These are phyloP conservation scores for Drosophila arizonae DNA, from an alignment of 1,140 invertebrate species.

Conservation along the genomic window DNA sequence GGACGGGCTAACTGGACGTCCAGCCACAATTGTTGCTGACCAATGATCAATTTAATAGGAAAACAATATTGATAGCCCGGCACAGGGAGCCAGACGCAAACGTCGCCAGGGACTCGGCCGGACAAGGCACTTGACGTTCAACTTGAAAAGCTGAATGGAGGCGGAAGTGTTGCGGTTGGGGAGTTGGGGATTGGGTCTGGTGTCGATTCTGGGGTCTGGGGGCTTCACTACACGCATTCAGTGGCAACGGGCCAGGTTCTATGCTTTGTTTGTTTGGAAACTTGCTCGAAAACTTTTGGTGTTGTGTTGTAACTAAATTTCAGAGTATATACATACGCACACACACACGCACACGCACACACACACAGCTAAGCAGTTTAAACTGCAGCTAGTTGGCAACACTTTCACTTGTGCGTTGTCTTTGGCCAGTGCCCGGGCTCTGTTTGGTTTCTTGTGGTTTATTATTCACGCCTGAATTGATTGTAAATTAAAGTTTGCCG, in stretches of 20 bases:
- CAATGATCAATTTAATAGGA: conserved; percentile 82
- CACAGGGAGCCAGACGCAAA: conserved; percentile 6
- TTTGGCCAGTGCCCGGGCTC: conserved; percentile 30
- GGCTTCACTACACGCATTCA: conserved; percentile 10
- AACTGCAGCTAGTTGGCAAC: conserved; percentile 53
- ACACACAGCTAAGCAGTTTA: neutral
- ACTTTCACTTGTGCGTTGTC: conserved; percentile 70
- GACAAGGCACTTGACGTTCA: conserved; percentile 2
- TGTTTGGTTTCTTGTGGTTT: conserved; percentile 83
- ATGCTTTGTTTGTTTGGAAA: conserved; percentile 56
- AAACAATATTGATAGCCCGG: conserved; percentile 81
- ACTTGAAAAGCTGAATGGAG: neutral
- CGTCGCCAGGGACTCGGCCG: conserved; percentile 17
- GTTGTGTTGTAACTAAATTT: conserved; percentile 78
- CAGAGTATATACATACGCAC: conserved; percentile 32
- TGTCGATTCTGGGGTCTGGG: conserved; percentile 19
- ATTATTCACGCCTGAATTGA: conserved; percentile 83
- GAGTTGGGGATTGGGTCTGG: neutral
- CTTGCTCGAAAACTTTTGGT: conserved; percentile 73
- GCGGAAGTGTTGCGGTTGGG: conserved; percentile 29
- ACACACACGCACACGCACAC: conserved; percentile 15
- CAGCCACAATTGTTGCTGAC: conserved; percentile 76
- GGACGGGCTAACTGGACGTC: conserved; percentile 13
- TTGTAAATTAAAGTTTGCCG: conserved; percentile 82
- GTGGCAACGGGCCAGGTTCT: conserved; percentile 2